phyloP scores from a whole-genome alignment of 2,888 invertebrate species.

The Vesta saturnalis region DNA sequence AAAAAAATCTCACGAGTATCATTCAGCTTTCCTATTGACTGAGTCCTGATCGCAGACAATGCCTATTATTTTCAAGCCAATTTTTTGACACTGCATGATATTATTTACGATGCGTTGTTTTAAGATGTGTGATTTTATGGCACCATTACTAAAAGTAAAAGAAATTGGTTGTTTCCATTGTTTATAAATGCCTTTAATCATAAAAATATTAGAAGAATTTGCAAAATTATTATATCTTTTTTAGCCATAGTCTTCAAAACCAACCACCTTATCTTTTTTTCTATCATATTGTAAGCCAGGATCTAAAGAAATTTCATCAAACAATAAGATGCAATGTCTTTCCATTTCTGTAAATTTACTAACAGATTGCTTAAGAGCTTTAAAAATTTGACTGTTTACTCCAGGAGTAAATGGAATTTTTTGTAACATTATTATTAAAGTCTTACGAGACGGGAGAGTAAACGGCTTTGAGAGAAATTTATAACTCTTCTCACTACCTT shows the following conservation, averaged over 20 bases:
- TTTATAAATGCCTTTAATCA: background rate
- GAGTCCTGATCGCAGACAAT: background rate
- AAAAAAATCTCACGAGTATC: background rate
- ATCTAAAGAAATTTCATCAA: slow-evolving; percentile 32
- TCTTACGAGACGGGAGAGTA: slow-evolving; percentile 4
- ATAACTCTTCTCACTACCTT: slow-evolving; percentile 1
- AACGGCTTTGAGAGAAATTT: background rate
- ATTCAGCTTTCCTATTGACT: background rate
- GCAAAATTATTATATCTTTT: slow-evolving; percentile 9
- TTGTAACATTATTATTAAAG: slow-evolving; percentile 7
- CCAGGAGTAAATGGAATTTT: slow-evolving; percentile 2
- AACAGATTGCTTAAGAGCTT: background rate
- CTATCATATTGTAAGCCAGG: slow-evolving; percentile 12
- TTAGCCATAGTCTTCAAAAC: slow-evolving; percentile 19
- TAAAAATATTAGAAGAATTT: slow-evolving; percentile 22
- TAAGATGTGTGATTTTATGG: background rate
- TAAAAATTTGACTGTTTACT: slow-evolving; percentile 6
- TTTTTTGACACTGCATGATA: background rate
- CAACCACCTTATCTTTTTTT: slow-evolving; percentile 20
- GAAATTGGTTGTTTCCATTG: background rate
- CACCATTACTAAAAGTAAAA: background rate
- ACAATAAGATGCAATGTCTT: slow-evolving; percentile 17
- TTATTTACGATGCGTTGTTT: background rate
- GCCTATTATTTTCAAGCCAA: background rate
- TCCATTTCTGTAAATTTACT: background rate